A percentile compares a stretch with the other conserved stretches of the same genome.
These are phyloP conservation scores for Crocuta crocuta DNA, from an alignment of 2,113 vertebrate genomes.

Conservation along the genomic window DNA sequence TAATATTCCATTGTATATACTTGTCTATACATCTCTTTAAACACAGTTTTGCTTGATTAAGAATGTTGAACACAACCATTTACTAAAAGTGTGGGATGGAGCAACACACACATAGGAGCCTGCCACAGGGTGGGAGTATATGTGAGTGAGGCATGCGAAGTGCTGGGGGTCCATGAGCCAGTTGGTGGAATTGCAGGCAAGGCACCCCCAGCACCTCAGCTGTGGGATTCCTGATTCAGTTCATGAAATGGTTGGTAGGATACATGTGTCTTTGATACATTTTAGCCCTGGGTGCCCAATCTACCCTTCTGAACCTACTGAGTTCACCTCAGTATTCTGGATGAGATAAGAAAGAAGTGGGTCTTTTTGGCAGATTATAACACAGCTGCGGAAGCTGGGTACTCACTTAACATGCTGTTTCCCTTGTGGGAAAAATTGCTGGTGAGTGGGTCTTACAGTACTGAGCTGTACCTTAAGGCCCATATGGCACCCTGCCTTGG, in stretches of 20 bases:
- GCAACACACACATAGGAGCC: no score
- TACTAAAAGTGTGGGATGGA: background rate
- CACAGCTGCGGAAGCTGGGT: background rate
- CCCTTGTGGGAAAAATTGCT: background rate
- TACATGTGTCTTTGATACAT: background rate
- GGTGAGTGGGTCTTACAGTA: background rate
- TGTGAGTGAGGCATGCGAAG: background rate
- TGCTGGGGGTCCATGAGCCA: background rate
- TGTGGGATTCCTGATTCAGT: background rate
- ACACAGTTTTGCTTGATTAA: background rate
- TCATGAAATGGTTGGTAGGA: background rate
- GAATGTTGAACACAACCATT: background rate
- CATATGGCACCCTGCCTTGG: no score
- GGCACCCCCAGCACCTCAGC: background rate
- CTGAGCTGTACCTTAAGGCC: background rate
- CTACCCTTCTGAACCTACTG: background rate
- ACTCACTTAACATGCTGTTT: background rate
- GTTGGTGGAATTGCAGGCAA: background rate
- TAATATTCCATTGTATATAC: background rate
- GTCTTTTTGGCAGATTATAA: background rate
- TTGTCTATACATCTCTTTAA: background rate
- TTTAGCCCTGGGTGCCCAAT: no score
- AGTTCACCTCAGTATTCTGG: background rate
- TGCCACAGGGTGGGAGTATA: background rate
- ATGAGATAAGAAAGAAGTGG: background rate